These are phyloP conservation scores for Rhogogaster chlorosoma DNA, from an alignment of 2,888 invertebrate species.

Conservation along the genomic window DNA sequence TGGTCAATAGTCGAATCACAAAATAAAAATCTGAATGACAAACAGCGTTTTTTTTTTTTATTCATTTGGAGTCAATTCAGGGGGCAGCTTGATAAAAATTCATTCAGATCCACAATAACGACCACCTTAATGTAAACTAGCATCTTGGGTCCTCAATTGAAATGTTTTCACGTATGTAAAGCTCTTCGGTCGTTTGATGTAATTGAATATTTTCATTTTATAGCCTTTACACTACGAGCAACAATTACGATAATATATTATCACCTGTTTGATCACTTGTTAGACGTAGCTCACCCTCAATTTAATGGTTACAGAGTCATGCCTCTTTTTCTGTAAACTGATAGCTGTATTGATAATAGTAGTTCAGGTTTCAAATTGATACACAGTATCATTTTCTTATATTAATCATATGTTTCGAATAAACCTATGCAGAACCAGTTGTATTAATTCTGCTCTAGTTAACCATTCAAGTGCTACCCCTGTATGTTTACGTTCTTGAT, in stretches of 20 bases:
- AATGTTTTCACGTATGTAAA: neutral
- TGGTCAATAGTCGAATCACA: too few relatives aligned
- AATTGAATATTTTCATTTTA: neutral
- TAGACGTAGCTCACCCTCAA: neutral
- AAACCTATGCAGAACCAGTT: constrained; percentile 24
- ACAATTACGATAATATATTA: neutral
- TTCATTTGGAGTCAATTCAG: too few relatives aligned
- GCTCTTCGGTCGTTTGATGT: neutral
- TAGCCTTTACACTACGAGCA: constrained; percentile 6
- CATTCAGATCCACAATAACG: too few relatives aligned
- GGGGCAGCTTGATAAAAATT: too few relatives aligned
- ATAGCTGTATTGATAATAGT: neutral
- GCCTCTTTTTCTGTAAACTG: neutral
- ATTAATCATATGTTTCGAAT: neutral
- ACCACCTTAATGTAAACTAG: neutral
- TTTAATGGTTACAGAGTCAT: neutral
- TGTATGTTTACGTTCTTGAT: neutral
- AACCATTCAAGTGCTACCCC: constrained; percentile 21
- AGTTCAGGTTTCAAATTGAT: neutral
- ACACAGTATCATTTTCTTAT: neutral
- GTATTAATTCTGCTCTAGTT: constrained; percentile 11
- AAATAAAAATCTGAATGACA: too few relatives aligned
- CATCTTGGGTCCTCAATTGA: neutral
- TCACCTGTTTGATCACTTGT: constrained; percentile 1
- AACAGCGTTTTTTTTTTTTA: too few relatives aligned